Percentiles rank a stretch among this genome's conserved stretches.
phyloP scores from a whole-genome alignment of 2,888 invertebrate species.

The Toxonevra muliebris region DNA sequence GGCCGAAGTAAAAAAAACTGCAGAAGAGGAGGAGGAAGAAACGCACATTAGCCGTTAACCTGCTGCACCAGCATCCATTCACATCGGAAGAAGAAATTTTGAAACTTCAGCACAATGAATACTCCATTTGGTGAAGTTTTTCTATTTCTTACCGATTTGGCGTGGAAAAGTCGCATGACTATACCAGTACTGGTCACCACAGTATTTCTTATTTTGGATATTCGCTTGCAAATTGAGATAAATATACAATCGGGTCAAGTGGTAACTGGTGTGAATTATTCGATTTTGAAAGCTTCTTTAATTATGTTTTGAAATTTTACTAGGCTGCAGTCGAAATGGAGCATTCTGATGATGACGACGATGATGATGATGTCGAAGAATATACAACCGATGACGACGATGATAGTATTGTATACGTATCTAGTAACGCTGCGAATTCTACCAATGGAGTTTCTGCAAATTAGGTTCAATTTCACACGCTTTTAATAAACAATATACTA shows the following conservation, averaged over 20 bases:
- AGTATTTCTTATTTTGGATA: slow-evolving; percentile 73
- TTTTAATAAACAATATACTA: too few relatives aligned
- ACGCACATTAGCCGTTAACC: too few relatives aligned
- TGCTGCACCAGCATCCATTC: too few relatives aligned
- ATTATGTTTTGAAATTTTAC: not conserved
- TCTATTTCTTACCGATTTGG: slow-evolving; percentile 75
- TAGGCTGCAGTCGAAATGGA: slow-evolving; percentile 60
- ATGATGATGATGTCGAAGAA: slow-evolving; percentile 48
- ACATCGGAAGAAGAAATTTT: not conserved
- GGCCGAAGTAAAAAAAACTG: slow-evolving; percentile 22
- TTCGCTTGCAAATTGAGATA: slow-evolving; percentile 74
- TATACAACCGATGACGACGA: slow-evolving; percentile 46
- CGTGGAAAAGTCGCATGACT: slow-evolving; percentile 75
- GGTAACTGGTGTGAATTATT: slow-evolving; percentile 38
- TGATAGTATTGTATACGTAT: slow-evolving; percentile 7
- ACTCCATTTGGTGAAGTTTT: slow-evolving; percentile 66
- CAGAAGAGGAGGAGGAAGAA: slow-evolving; percentile 22
- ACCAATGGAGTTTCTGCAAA: too few relatives aligned
- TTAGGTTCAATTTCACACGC: too few relatives aligned
- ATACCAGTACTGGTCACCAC: slow-evolving; percentile 74
- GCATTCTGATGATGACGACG: slow-evolving; percentile 46
- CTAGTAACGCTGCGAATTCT: too few relatives aligned
- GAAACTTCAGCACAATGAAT: slow-evolving; percentile 52
- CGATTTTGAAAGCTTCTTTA: not conserved
- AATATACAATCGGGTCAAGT: slow-evolving; percentile 69